Percentiles rank a stretch among this genome's conserved stretches.
phyloP scores from a whole-genome alignment of 2,888 invertebrate genomes.

The Oasisia sp. region DNA sequence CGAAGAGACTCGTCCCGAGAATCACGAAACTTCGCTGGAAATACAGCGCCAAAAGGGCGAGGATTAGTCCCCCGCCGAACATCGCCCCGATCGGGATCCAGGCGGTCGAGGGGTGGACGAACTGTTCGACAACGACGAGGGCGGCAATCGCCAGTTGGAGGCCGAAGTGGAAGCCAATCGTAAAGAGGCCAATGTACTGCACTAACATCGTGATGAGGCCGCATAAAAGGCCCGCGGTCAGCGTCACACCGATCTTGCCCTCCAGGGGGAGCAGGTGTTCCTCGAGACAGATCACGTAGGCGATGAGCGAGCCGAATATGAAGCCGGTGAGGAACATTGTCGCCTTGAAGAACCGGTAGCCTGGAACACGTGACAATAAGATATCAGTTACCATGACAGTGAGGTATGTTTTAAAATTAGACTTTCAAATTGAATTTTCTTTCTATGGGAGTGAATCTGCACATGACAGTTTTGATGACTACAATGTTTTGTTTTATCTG shows the following conservation, averaged over 20 bases:
- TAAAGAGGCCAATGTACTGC: conserved; percentile 83
- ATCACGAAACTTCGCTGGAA: conserved; percentile 82
- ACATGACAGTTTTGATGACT: neutral
- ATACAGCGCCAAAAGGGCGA: conserved; percentile 78
- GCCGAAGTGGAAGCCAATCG: conserved; percentile 83
- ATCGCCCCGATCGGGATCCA: conserved; percentile 79
- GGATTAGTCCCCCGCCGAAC: conserved; percentile 75
- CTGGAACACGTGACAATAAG: conserved; percentile 68
- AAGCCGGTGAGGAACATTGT: conserved; percentile 89
- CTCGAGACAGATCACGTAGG: conserved; percentile 83
- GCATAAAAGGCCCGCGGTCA: conserved; percentile 80
- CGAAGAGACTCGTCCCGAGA: conserved; percentile 80
- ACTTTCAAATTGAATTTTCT: no score
- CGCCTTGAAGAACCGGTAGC: conserved; percentile 88
- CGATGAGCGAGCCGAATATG: conserved; percentile 83
- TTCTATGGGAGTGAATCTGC: no score
- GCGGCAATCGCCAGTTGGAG: conserved; percentile 66
- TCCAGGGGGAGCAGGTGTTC: conserved; percentile 77
- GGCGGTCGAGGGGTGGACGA: conserved; percentile 72
- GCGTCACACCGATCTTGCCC: conserved; percentile 78
- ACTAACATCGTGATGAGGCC: conserved; percentile 85
- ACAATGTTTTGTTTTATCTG: neutral
- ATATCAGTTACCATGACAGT: neutral
- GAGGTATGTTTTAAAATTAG: neutral
- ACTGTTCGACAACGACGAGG: conserved; percentile 68